These are phyloP conservation scores for Rattus norvegicus DNA, from an alignment of 2,113 vertebrate species.

Conservation along the genomic window GRCr8 NC_086031.1:20529001-20529500, in stretches of 20 bases:
- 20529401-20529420: background rate
- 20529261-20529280: background rate
- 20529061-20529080: background rate
- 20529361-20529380: background rate
- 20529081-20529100: background rate
- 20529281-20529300: background rate
- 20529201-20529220: background rate
- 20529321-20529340: background rate
- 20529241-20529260: background rate
- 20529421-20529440: background rate
- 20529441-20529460: background rate
- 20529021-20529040: background rate
- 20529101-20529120: background rate
- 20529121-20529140: background rate
- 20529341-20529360: background rate
- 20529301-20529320: background rate
- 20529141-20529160: background rate
- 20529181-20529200: no score
- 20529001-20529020: background rate
- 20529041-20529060: background rate
- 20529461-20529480: accelerated
- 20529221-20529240: background rate
- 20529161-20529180: no score
- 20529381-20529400: background rate
- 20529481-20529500: background rate